A percentile compares a stretch with the other conserved stretches of the same genome.
Conservation (phyloP, 2,113 vertebrate genomes). For the Vimba vimba region DNA sequence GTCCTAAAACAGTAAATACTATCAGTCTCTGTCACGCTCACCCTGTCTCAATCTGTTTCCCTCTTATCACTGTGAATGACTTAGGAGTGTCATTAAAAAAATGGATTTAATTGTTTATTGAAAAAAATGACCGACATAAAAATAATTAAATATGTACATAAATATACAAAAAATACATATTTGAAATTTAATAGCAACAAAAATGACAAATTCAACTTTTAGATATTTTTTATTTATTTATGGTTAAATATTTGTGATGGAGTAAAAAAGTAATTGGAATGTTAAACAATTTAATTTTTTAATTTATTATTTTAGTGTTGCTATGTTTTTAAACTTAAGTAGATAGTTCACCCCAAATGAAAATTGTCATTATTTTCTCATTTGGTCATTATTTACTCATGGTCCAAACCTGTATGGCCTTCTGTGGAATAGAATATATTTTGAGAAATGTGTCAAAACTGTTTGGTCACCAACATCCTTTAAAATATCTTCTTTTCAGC, state of each 20-base stretch:
- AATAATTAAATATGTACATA: neutral
- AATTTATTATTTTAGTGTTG: too few species aligned
- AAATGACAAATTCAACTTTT: neutral
- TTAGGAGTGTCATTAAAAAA: neutral
- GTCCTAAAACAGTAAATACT: neutral
- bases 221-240: neutral
- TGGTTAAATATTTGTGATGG: neutral
- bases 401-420: neutral
- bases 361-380: neutral
- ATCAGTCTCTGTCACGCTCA: neutral
- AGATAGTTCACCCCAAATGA: neutral
- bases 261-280: neutral
- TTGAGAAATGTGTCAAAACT: neutral
- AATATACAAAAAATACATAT: neutral
- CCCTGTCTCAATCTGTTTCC: neutral
- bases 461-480: neutral
- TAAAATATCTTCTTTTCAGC: too few species aligned
- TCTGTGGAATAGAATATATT: neutral
- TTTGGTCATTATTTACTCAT: neutral
- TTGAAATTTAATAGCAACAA: neutral
- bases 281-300: too few species aligned
- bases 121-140: neutral
- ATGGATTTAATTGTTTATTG: neutral
- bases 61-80: neutral
- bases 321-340: neutral